Percentiles rank a stretch among this genome's conserved stretches.
phyloP scores from a whole-genome alignment of 2,113 vertebrate species.

The Ptilorrhoa leucosticta region DNA sequence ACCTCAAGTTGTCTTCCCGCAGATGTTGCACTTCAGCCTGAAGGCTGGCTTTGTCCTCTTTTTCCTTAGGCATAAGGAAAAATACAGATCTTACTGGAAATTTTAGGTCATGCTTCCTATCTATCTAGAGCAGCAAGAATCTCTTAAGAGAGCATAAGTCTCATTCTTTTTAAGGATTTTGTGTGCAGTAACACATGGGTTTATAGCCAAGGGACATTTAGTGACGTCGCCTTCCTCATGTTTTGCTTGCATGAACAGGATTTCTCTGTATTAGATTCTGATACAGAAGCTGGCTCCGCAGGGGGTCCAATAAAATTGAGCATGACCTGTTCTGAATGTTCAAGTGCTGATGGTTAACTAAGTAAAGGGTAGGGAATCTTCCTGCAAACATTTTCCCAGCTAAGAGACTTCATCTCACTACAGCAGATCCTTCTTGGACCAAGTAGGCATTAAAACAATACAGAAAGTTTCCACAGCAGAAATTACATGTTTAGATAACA shows the following conservation, averaged over 20 bases:
- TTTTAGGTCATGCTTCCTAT: background rate
- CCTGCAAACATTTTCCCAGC: background rate
- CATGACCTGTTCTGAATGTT: background rate
- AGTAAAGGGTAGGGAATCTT: background rate
- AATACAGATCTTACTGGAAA: background rate
- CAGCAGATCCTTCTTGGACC: background rate
- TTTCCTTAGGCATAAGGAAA: conserved; percentile 78
- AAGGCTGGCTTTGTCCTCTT: conserved; percentile 87
- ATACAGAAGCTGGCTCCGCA: background rate
- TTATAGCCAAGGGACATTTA: background rate
- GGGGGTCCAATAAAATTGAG: background rate
- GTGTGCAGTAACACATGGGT: background rate
- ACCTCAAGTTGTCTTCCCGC: conserved; percentile 91
- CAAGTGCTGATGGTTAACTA: background rate
- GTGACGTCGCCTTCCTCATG: background rate
- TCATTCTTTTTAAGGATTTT: background rate
- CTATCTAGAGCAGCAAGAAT: background rate
- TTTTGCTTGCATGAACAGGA: background rate
- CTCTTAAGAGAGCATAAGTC: background rate
- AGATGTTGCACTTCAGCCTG: conserved; percentile 89
- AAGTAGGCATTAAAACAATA: background rate
- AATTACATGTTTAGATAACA: background rate
- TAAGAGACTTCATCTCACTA: background rate
- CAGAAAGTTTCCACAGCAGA: background rate
- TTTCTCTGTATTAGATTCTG: background rate